Evolutionary conservation across 1,140 invertebrate genomes (phyloP), one percentile per base, ranked within the genome.

Genomic region (Armadillidium nasatum): DNA sequence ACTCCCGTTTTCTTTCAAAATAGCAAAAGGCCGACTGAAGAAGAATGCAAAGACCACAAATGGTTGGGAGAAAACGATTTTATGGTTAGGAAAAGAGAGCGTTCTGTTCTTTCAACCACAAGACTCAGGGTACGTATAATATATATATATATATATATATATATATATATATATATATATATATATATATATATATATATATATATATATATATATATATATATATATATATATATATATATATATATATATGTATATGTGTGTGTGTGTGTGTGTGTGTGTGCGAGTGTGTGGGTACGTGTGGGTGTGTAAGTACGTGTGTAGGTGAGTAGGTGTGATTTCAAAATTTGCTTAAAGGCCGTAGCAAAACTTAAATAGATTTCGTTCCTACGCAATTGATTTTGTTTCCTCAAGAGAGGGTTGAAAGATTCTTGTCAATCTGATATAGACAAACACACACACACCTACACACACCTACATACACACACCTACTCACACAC

Each of bases 31-130:
- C 94, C 96, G 72, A 90, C 91, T 67, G 90, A 93, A 0, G 95
- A 98, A 82, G 96, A 98, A 85, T 96, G 94, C 82, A 89, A 94
- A 82, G 95, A 98, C 83, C 94, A 98, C 85, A 91, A 95, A 84
- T 99, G 97, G 95, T 86, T 99, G 19, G 87, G 93, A 77, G 91
- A 93, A 4, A 92, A 92, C 3, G 95, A 98, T 83, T 94, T 91
- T 83, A 96, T 97, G 91, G 91, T 95, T 73, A 94, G 93, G 85
- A 95, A 94, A 83, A 87, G 95, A 50, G 94, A 97, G 84, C 87
- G 93, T 78, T 91, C 93, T n/a, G 86, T 92, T 69, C 95, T 96
- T 85, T 86, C 92, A 44, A 91, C 93, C 44, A 92, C 90, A 83
- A 88, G 91, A 82, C 87, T 95, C 44, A 76, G 81, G 73, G 82